These are phyloP conservation scores for Melinaea marsaeus DNA, from an alignment of 2,888 invertebrate species.

Conservation along the genomic window DNA sequence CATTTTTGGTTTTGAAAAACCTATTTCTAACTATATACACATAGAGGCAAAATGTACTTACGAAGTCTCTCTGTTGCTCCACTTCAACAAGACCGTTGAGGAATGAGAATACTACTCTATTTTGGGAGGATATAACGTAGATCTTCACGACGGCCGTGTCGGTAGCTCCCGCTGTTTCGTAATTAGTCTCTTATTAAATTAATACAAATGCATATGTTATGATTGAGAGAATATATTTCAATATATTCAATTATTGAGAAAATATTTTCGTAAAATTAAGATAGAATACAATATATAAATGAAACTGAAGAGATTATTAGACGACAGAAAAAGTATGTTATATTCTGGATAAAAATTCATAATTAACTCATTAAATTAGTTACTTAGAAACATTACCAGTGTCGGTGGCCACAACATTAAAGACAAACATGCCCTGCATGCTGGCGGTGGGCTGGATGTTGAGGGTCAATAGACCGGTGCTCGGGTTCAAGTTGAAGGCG, in stretches of 20 bases:
- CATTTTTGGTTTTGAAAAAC: too few relatives aligned
- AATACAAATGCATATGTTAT: too few relatives aligned
- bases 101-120: slow-evolving; percentile 78
- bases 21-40: too few relatives aligned
- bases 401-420: slow-evolving; percentile 75
- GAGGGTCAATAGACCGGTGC: slow-evolving; percentile 67
- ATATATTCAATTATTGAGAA: background rate
- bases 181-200: background rate
- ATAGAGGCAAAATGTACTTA: slow-evolving; percentile 50
- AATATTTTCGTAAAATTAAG: background rate
- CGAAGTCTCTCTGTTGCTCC: slow-evolving; percentile 57
- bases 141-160: slow-evolving; percentile 73
- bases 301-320: background rate
- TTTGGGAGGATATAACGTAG: slow-evolving; percentile 76
- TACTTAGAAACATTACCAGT: slow-evolving; percentile 47
- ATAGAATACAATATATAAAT: too few relatives aligned
- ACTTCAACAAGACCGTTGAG: slow-evolving; percentile 67
- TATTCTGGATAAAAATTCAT: too few relatives aligned
- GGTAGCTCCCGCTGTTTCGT: slow-evolving; percentile 49
- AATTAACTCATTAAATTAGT: too few relatives aligned
- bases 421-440: slow-evolving; percentile 81
- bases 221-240: too few relatives aligned
- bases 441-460: slow-evolving; percentile 70
- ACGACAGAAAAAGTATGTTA: background rate
- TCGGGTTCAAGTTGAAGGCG: slow-evolving; percentile 60